Evolutionary conservation across 2,888 invertebrate genomes (phyloP), one percentile per base, ranked within the genome.

Genomic region (Helobdella robusta): DNA sequence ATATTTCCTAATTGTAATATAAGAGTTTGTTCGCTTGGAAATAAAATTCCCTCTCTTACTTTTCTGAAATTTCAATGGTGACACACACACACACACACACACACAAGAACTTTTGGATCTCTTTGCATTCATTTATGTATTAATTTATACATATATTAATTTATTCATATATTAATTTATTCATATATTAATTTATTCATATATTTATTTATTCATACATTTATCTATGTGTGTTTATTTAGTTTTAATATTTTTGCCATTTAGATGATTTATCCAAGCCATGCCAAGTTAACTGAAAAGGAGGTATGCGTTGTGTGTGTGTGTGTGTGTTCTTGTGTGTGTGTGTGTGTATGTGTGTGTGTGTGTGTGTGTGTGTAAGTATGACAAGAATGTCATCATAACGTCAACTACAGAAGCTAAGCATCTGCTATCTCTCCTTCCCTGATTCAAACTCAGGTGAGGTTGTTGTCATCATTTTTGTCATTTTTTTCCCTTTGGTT

Each of bases 401-500:
- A 32, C 25, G 35, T 64, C 54, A 28, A 62, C 73, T 75, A 46
- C 75, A 79, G 77, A 82, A 81, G 76, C 77, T 78, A 70, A 82
- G 81, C 82, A 89, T 98, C 73, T 97, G 97, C 81, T 98, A 98
- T 79, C 83, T 97, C 78, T 93, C 97, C 48, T 98, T 98, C 80
- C 98, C 98, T 1, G 98, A 98, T 80, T 97, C 97, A 0, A 98
- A 98, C 82, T 95, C 95, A 68, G 79, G 80, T 80, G 69, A 69
- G 73, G 36, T 46, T 46, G 11, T 65, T 2, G 20, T 59, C 8
- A 11, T 11, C 15, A 32, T 23, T 64, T 63, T n/a, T 30, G 11
- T 20, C 52, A 28, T 23, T 30, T 30, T 3, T 50, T 61, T 35
- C 6, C 15, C n/a, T n/a, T n/a, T n/a, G n/a, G n/a, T n/a, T n/a